Conservation (phyloP, 2,888 invertebrate genomes). For the Scotopteryx bipunctaria region DNA sequence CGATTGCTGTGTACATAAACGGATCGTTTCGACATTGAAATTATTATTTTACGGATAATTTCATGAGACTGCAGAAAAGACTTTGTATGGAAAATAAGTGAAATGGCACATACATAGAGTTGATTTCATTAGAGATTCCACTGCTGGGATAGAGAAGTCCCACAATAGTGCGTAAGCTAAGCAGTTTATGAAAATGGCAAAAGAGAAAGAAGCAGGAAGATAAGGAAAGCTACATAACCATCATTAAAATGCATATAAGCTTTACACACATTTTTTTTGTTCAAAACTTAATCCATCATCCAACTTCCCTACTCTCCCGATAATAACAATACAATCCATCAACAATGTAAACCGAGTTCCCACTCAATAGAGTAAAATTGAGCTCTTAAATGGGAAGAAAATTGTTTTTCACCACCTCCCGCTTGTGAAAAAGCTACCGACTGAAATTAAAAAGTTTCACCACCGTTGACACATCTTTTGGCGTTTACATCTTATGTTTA, state of each 20-base stretch:
- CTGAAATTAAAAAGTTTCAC: slow-evolving; percentile 78
- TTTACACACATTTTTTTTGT: slow-evolving; percentile 4
- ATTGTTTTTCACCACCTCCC: slow-evolving; percentile 68
- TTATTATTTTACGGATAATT: slow-evolving; percentile 7
- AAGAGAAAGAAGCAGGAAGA: too few relatives aligned
- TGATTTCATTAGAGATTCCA: too few relatives aligned
- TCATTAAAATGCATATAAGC: not conserved
- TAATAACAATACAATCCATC: slow-evolving; percentile 55
- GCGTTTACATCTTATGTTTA: slow-evolving; percentile 75
- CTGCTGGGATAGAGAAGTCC: too few relatives aligned
- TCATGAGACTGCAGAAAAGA: not conserved
- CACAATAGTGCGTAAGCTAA: too few relatives aligned
- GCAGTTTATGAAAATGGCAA: too few relatives aligned
- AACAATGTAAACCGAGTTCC: slow-evolving; percentile 56
- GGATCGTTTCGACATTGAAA: slow-evolving; percentile 3
- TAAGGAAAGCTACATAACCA: too few relatives aligned
- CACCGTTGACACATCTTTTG: slow-evolving; percentile 80
- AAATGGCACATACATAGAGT: too few relatives aligned
- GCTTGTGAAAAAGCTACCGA: slow-evolving; percentile 40
- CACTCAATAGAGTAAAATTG: slow-evolving; percentile 78
- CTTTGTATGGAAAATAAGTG: not conserved
- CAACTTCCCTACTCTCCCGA: slow-evolving; percentile 26
- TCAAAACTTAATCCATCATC: slow-evolving; percentile 26
- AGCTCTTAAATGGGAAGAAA: slow-evolving; percentile 70
- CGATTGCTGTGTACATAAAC: slow-evolving; percentile 20